A percentile compares a stretch with the other conserved stretches of the same genome.
Evolutionary conservation across 2,797 vertebrate species (phyloP).

Genomic region (Rhinella marina): DNA sequence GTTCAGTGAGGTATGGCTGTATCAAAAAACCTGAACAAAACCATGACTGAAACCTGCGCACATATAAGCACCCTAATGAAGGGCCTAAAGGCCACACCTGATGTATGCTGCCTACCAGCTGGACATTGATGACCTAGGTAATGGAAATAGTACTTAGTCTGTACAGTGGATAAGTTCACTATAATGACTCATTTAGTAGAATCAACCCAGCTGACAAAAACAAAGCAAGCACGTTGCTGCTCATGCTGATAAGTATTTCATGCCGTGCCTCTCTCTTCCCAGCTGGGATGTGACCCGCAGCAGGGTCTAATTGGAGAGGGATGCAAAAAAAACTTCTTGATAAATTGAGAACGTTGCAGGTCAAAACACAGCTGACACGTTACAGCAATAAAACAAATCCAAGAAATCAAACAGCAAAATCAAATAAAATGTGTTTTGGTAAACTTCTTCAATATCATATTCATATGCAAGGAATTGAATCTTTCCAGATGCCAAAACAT

Average conservation of each 20-base stretch:
- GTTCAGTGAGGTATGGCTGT: too few relatives aligned
- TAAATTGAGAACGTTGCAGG: conserved; percentile 53
- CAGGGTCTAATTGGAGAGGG: conserved; percentile 56
- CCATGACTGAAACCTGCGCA: too few relatives aligned
- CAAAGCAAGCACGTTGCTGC: conserved; percentile 27
- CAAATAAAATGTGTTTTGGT: conserved; percentile 55
- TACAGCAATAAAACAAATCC: conserved; percentile 58
- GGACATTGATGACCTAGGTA: conserved; percentile 18
- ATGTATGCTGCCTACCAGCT: not conserved
- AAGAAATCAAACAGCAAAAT: conserved; percentile 57
- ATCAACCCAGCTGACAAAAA: conserved; percentile 14
- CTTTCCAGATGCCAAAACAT: conserved; percentile 56
- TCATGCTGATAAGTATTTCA: conserved; percentile 53
- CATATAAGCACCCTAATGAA: not conserved
- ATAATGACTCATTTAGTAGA: conserved; percentile 23
- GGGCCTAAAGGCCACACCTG: not conserved
- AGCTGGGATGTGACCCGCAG: conserved; percentile 57
- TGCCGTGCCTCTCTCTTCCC: conserved; percentile 47
- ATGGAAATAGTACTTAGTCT: conserved; percentile 27
- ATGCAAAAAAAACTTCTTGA: conserved; percentile 50
- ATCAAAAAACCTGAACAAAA: too few relatives aligned
- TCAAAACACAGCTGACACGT: conserved; percentile 61
- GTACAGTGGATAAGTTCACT: conserved; percentile 23
- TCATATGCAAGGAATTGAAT: conserved; percentile 41
- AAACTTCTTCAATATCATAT: conserved; percentile 49